Conservation (phyloP, 2,888 invertebrate genomes). For the Pedicia rivosa region DNA sequence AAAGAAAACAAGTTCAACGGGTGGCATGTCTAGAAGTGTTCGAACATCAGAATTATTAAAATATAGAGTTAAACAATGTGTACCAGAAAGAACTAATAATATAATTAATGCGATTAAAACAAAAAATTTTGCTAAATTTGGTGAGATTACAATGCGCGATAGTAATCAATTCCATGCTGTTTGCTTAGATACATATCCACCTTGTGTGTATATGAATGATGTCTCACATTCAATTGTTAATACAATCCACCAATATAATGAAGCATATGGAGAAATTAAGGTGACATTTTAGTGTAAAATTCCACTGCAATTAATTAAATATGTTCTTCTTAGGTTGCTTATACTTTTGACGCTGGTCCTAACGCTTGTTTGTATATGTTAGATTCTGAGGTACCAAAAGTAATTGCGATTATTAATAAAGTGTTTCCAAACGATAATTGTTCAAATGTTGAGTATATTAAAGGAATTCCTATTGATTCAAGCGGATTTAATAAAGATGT, state of each 20-base stretch:
- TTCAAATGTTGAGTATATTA: conserved; percentile 33
- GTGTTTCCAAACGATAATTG: conserved; percentile 47
- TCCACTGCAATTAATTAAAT: not conserved
- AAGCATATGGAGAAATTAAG: conserved; percentile 40
- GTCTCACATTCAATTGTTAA: conserved; percentile 64
- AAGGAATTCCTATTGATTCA: conserved; percentile 34
- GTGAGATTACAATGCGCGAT: conserved; percentile 91
- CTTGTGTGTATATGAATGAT: conserved; percentile 84
- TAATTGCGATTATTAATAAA: conserved; percentile 49
- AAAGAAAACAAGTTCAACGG: conserved; percentile 75
- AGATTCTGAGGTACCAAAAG: conserved; percentile 52
- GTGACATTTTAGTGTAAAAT: conserved; percentile 19
- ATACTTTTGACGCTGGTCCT: conserved; percentile 97
- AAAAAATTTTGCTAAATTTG: conserved; percentile 69
- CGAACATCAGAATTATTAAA: conserved; percentile 70
- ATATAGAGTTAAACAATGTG: conserved; percentile 51
- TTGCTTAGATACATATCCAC: conserved; percentile 86
- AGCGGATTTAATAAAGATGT: too few relatives aligned
- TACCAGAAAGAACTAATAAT: conserved; percentile 49
- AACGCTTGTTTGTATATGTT: conserved; percentile 84
- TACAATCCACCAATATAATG: conserved; percentile 73
- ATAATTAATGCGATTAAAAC: conserved; percentile 39
- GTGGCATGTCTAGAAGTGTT: conserved; percentile 71
- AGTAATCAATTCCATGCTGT: conserved; percentile 95
- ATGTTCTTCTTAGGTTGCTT: too few relatives aligned